phyloP scores from a whole-genome alignment of 2,113 vertebrate genomes.

The Trichechus manatus region DNA sequence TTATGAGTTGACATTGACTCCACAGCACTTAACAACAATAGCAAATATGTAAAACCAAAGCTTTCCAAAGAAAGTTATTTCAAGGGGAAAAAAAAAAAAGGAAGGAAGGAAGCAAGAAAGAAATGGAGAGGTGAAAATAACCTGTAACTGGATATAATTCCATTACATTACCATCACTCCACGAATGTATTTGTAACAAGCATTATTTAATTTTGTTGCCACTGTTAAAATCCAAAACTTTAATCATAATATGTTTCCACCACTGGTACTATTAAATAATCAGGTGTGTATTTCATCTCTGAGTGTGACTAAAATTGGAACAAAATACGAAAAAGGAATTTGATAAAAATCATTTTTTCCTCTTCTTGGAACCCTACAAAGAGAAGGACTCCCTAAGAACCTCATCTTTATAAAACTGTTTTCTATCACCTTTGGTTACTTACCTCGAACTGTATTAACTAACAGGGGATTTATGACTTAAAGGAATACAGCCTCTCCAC shows the following conservation, averaged over 20 bases:
- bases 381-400: background rate
- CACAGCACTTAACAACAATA: background rate
- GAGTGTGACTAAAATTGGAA: background rate
- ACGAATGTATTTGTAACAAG: background rate
- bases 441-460: background rate
- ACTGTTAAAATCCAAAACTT: slow-evolving; percentile 23
- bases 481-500: background rate
- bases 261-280: background rate
- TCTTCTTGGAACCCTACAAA: background rate
- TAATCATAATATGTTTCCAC: background rate
- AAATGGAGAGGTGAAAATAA: slow-evolving; percentile 24
- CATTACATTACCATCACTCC: background rate
- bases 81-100: background rate
- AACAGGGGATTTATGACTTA: background rate
- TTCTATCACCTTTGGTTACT: background rate
- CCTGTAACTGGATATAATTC: slow-evolving; percentile 9
- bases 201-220: slow-evolving; percentile 31
- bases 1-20: background rate
- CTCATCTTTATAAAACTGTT: slow-evolving; percentile 10
- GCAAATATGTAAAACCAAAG: background rate
- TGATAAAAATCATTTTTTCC: background rate
- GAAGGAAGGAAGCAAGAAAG: background rate
- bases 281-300: background rate
- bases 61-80: slow-evolving; percentile 1
- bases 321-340: slow-evolving; percentile 1